Evolutionary conservation across 2,888 invertebrate genomes (phyloP).

Genomic region (Sarcophaga subvicina): DNA sequence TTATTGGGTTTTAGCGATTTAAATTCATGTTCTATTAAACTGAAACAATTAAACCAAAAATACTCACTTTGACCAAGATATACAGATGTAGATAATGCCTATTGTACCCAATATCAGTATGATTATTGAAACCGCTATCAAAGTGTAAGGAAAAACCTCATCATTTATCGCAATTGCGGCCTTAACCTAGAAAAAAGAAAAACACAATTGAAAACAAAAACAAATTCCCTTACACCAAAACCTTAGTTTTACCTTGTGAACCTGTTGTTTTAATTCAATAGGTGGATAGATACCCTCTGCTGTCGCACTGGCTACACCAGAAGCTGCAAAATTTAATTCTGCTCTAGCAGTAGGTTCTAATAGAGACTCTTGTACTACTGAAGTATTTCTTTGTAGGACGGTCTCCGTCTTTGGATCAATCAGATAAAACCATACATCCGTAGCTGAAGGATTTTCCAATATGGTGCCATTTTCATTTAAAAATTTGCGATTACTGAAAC

Average conservation of each 20-base stretch:
- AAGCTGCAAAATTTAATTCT: conserved; percentile 87
- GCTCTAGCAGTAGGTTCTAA: conserved; percentile 85
- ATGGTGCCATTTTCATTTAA: conserved; percentile 89
- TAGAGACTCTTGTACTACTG: conserved; percentile 86
- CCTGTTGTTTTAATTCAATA: conserved; percentile 79
- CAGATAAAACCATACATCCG: conserved; percentile 94
- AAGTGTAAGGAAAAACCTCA: conserved; percentile 93
- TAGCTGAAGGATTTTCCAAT: conserved; percentile 86
- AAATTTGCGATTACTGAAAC: conserved; percentile 89
- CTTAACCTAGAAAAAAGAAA: conserved; percentile 79
- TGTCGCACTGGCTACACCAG: conserved; percentile 86
- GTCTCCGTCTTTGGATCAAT: conserved; percentile 90
- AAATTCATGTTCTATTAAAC: too few relatives aligned
- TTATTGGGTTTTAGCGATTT: too few relatives aligned
- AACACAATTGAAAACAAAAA: background rate
- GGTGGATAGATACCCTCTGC: conserved; percentile 86
- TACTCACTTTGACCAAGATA: conserved; percentile 94
- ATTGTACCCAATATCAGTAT: conserved; percentile 93
- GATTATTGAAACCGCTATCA: conserved; percentile 94
- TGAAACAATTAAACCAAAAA: background rate
- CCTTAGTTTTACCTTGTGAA: conserved; percentile 77
- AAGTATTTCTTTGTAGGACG: conserved; percentile 88
- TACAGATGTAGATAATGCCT: conserved; percentile 95
- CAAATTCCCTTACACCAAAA: background rate
- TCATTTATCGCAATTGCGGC: conserved; percentile 84